Base-by-base conservation (phyloP, 2,113 vertebrate species). In the Gulo gulo region DNA sequence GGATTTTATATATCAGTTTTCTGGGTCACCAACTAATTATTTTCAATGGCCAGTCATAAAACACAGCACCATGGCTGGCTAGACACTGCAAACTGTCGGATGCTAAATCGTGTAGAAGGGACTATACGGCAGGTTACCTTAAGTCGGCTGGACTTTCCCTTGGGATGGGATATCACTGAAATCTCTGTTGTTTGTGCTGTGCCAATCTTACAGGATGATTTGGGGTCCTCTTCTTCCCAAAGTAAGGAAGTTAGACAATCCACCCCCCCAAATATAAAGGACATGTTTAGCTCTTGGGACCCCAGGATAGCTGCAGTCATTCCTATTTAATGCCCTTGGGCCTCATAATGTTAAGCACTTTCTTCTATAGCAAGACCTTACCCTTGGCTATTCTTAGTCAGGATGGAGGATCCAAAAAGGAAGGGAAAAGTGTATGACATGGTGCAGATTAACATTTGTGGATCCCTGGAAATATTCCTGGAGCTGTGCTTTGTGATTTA, bases 11-110 rank as follows among this genome's bases (percentile, higher is more conserved):
- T 98, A 99, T 98, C 98, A 97, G 98, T 98, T 98, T 99, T 98
- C 98, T 98, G 98, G 99, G 99, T 99, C 98, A 99, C 98, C 98
- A 98, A 95, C 98, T 98, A 99, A 99, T 99, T 99, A 99, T 99
- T 99, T 99, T 98, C 98, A 98, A 98, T 98, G 98, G 97, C 98
- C 92, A n/a, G 98, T 98, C 97, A 98, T 99, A 98, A 99, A 98
- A 98, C 98, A 98, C 88, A 85, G 96, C 80, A 97, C 94, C 84
- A 81, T 97, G 97, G 97, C 97, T 95, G 97, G 98, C 97, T 61
- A 98, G 98, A 96, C 96, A 81, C 88, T 97, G 97, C 98, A 97
- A n/a, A 98, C 98, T 96, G 97, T 98, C 97, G 97, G 93, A 97
- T 95, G 88, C 2, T 39, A 97, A 92, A 94, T 94, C 39, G 84